Conservation (phyloP, 2,797 vertebrate species). For the Lacerta agilis region DNA sequence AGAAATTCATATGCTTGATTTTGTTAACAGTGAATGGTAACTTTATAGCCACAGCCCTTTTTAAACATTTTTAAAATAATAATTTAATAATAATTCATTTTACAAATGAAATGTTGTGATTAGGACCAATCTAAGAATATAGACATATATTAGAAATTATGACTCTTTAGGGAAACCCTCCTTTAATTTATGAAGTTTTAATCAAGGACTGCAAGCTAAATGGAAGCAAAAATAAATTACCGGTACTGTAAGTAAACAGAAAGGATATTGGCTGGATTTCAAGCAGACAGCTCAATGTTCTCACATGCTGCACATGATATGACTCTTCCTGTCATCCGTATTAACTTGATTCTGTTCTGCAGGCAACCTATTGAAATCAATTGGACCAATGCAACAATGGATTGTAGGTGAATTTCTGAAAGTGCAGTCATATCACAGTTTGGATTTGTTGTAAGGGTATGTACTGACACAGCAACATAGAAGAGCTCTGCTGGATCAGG, state of each 20-base stretch:
- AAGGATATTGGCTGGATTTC: neutral
- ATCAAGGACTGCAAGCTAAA: neutral
- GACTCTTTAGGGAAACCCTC: too few relatives aligned
- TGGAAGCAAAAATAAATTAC: neutral
- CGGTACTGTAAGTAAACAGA: slow-evolving; percentile 10
- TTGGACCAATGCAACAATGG: neutral
- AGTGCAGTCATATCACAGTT: neutral
- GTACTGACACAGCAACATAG: neutral
- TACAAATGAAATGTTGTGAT: neutral
- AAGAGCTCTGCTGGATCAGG: neutral
- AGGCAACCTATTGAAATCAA: neutral
- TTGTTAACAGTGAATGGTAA: neutral
- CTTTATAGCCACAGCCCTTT: neutral
- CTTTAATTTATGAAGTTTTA: neutral
- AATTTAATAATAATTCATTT: neutral
- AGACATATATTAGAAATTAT: neutral
- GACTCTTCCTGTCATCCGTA: neutral
- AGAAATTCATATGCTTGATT: neutral
- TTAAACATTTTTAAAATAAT: too few relatives aligned
- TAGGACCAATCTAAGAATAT: neutral
- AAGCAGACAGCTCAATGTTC: neutral
- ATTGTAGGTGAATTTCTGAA: neutral
- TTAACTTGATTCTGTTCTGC: neutral
- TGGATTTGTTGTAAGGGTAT: neutral
- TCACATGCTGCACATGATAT: neutral